These are phyloP conservation scores for Leucozona laternaria DNA, from an alignment of 2,888 invertebrate genomes.

Conservation along the genomic window DNA sequence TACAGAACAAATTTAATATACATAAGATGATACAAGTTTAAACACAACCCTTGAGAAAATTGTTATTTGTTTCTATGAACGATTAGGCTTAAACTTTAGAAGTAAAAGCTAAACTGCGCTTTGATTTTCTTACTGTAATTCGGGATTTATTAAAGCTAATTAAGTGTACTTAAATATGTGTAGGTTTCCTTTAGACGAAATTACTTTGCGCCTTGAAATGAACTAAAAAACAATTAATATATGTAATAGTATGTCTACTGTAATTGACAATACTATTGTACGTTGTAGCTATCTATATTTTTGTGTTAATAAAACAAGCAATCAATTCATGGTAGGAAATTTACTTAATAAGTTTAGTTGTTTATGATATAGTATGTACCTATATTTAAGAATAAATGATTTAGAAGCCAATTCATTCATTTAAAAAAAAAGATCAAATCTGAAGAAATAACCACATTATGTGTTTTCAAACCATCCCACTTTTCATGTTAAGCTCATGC, in stretches of 20 bases:
- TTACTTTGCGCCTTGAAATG: neutral
- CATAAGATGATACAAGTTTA: constrained; percentile 76
- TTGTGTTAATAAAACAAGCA: neutral
- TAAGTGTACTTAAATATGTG: neutral
- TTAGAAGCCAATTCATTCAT: too few relatives aligned
- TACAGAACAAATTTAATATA: neutral
- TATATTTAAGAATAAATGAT: too few relatives aligned
- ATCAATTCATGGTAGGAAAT: neutral
- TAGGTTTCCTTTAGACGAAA: neutral
- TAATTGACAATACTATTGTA: too few relatives aligned
- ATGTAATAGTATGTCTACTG: too few relatives aligned
- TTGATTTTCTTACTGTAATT: constrained; percentile 67
- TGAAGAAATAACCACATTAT: too few relatives aligned
- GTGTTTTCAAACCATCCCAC: too few relatives aligned
- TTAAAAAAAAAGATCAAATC: too few relatives aligned
- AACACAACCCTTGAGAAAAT: constrained; percentile 84
- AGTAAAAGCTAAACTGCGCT: constrained; percentile 35
- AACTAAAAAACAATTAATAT: neutral
- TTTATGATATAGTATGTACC: too few relatives aligned
- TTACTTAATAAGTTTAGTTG: too few relatives aligned
- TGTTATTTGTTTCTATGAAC: constrained; percentile 69
- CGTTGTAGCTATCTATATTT: too few relatives aligned
- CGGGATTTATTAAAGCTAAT: constrained; percentile 32
- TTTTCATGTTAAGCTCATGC: too few relatives aligned
- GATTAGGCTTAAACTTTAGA: constrained; percentile 55